phyloP scores from a whole-genome alignment of 2,888 invertebrate species.

The Synergus japonicus region DNA sequence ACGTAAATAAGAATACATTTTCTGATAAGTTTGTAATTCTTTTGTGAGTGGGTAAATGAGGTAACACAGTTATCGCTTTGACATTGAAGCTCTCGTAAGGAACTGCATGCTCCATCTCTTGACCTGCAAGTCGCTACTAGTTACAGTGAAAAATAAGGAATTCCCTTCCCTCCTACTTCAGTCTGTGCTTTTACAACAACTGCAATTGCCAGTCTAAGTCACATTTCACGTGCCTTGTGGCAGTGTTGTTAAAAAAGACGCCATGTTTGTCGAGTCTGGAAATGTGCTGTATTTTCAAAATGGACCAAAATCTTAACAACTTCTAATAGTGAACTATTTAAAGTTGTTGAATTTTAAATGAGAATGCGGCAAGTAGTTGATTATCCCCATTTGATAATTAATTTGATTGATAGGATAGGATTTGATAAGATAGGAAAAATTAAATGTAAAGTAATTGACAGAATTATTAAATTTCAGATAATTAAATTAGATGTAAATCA shows the following conservation, averaged over 20 bases:
- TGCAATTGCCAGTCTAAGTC: neutral
- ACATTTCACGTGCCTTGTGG: neutral
- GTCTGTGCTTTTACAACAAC: neutral
- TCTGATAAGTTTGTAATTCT: neutral
- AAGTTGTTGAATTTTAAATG: neutral
- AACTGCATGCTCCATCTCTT: slow-evolving; percentile 36
- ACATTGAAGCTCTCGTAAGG: neutral
- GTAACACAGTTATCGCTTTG: slow-evolving; percentile 50
- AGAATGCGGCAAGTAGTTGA: neutral
- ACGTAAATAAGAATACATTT: neutral
- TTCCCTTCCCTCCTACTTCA: neutral
- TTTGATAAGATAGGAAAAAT: neutral
- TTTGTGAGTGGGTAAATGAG: slow-evolving; percentile 47
- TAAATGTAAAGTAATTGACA: neutral
- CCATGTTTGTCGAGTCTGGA: neutral
- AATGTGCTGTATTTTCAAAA: neutral
- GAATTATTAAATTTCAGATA: neutral
- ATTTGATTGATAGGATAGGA: no score
- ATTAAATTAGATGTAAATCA: neutral
- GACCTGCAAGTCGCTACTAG: slow-evolving; percentile 7
- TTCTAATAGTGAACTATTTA: neutral
- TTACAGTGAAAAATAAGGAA: slow-evolving; percentile 8
- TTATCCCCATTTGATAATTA: neutral
- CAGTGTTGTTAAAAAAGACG: neutral
- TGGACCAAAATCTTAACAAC: neutral